Evolutionary conservation across 2,888 invertebrate species (phyloP).

Genomic region (Campoletis raptor): DNA sequence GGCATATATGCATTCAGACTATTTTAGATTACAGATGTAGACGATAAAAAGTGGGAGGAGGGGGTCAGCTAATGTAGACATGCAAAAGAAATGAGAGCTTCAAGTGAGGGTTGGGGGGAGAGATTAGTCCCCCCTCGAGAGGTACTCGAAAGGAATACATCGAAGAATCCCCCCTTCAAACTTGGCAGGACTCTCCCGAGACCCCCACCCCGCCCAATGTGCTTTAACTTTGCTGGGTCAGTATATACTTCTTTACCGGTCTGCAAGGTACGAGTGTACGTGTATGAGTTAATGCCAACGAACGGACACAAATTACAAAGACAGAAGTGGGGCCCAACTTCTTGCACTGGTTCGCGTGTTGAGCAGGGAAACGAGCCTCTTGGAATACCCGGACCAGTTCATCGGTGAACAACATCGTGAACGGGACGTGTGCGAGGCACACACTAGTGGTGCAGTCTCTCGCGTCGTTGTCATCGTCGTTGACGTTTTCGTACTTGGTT

Average conservation of each 20-base stretch:
- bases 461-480: conserved; percentile 50
- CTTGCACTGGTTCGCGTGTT: conserved; percentile 67
- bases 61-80: not conserved
- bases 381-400: conserved; percentile 76
- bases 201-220: conserved; percentile 28
- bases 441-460: conserved; percentile 68
- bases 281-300: conserved; percentile 26
- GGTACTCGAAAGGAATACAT: conserved; percentile 46
- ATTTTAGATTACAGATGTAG: conserved; percentile 7
- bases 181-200: conserved; percentile 14
- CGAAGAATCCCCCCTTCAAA: conserved; percentile 44
- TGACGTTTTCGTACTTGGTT: conserved; percentile 14
- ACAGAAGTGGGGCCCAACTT: conserved; percentile 73
- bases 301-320: conserved; percentile 41
- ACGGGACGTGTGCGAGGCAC: conserved; percentile 75
- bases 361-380: conserved; percentile 73
- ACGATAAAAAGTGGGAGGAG: not conserved
- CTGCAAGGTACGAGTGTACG: conserved; percentile 8
- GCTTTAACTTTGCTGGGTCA: conserved; percentile 34
- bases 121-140: not conserved
- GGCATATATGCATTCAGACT: conserved; percentile 13
- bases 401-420: conserved; percentile 72
- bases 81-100: conserved; percentile 3
- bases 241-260: not conserved
- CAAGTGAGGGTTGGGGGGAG: conserved; percentile 17